These are phyloP conservation scores for Mystacides longicornis DNA, from an alignment of 2,888 invertebrate genomes.

Conservation along the genomic window DNA sequence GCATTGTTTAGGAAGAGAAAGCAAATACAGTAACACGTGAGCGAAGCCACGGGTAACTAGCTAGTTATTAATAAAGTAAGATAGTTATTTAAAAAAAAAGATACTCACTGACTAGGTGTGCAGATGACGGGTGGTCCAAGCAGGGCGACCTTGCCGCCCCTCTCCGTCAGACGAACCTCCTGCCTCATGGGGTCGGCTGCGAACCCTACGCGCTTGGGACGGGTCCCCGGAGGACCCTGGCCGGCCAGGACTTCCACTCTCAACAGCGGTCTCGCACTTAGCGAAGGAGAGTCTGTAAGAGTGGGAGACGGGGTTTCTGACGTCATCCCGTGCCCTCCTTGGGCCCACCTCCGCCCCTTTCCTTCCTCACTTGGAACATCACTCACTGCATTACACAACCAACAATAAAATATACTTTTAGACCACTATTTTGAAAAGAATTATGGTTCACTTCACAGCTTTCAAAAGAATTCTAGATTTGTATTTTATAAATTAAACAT, in stretches of 20 bases:
- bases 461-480: too few species aligned
- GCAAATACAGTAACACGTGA: too few species aligned
- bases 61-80: too few species aligned
- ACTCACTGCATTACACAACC: neutral
- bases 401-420: too few species aligned
- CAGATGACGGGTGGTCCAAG: slow-evolving; percentile 20
- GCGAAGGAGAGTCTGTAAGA: slow-evolving; percentile 32
- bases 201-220: slow-evolving; percentile 20
- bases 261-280: slow-evolving; percentile 32
- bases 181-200: slow-evolving; percentile 21
- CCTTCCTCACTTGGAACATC: neutral
- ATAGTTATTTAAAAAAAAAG: too few species aligned
- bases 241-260: slow-evolving; percentile 7
- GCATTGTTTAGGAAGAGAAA: too few species aligned
- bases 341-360: slow-evolving; percentile 2
- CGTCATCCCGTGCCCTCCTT: slow-evolving; percentile 24
- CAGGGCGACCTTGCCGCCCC: slow-evolving; percentile 23
- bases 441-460: too few species aligned
- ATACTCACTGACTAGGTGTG: slow-evolving; percentile 18
- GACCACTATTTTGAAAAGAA: too few species aligned
- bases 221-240: slow-evolving; percentile 5
- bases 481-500: too few species aligned
- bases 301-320: slow-evolving; percentile 33
- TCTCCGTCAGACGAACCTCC: slow-evolving; percentile 22
- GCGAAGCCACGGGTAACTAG: too few species aligned